Evolutionary conservation across 2,797 vertebrate genomes (phyloP).

Genomic region (Myripristis murdjan): DNA sequence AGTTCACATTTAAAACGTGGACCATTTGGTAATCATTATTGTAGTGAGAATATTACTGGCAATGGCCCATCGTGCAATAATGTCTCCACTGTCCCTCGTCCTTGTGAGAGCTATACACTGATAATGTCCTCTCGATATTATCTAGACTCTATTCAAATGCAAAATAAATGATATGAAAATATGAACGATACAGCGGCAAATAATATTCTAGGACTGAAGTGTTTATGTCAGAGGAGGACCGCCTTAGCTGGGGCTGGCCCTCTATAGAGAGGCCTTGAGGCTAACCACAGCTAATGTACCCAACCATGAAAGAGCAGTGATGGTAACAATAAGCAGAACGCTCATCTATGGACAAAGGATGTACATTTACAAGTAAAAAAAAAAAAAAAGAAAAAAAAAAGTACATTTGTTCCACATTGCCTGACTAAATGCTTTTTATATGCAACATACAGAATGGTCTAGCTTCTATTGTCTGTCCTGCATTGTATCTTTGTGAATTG

Average conservation of each 20-base stretch:
- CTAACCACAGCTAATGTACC: not conserved
- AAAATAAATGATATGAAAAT: slow-evolving; percentile 8
- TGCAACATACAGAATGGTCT: too few relatives aligned
- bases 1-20: not conserved
- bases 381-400: too few relatives aligned
- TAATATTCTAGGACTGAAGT: not conserved
- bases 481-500: too few relatives aligned
- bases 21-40: not conserved
- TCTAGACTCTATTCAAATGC: not conserved
- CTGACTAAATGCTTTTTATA: too few relatives aligned
- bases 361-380: too few relatives aligned
- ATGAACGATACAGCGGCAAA: not conserved
- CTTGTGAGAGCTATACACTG: not conserved
- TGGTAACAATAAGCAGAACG: not conserved
- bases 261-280: not conserved
- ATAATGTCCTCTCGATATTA: not conserved
- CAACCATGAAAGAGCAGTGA: not conserved
- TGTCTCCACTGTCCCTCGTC: not conserved
- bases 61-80: slow-evolving; percentile 1
- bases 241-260: too few relatives aligned
- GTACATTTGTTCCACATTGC: too few relatives aligned
- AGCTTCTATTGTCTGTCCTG: too few relatives aligned
- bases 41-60: not conserved
- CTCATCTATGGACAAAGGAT: not conserved
- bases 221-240: too few relatives aligned